Base-by-base conservation (phyloP, 2,797 vertebrate species). In the Craterocephalus amniculus region DNA sequence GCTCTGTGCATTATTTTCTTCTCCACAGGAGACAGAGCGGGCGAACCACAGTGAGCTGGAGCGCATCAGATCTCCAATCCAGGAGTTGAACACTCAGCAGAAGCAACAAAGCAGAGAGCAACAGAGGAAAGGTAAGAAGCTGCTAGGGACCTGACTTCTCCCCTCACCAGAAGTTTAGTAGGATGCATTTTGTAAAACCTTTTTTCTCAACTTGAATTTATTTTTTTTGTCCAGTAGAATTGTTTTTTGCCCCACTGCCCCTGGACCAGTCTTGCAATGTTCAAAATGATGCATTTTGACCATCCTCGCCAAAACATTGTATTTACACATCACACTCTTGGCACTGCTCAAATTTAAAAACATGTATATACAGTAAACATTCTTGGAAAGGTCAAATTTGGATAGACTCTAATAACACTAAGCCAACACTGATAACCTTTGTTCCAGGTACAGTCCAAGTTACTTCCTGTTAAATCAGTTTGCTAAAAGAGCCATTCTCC, bases 11-110 rank as follows among this genome's bases (percentile, higher is more conserved):
- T 48, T 71, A 32, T 63, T 83, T 35, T 49, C 5, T 26, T 58
- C 48, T 52, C 3, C 24, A 60, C 85, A 96, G 96, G 92, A 85
- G 26, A 65, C 48, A 0, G 87, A 94, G 57, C 89, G 0, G 65
- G 93, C 92, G 5, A 80, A 84, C 14, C 54, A 49, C 16, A 82
- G 88, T 67, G 93, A 95, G 70, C 89, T 79, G 75, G 87, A 94
- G 22, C 79, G 34, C 0, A 57, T 86, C 71, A 88, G 70, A 67
- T 76, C 86, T 36, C 83, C 84, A 52, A 88, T 83, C 76, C 91
- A 60, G 80, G 93, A 94, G 52, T 80, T 92, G 14, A 66, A 40
- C 52, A 79, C 80, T 57, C 89, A 77, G 70, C 90, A 90, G 74
- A 84, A 74, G 0, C 88, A 85, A 63, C 86, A 83, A 80, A 89